phyloP scores from a whole-genome alignment of 2,113 vertebrate species.

The Neodontobutis hainanensis region DNA sequence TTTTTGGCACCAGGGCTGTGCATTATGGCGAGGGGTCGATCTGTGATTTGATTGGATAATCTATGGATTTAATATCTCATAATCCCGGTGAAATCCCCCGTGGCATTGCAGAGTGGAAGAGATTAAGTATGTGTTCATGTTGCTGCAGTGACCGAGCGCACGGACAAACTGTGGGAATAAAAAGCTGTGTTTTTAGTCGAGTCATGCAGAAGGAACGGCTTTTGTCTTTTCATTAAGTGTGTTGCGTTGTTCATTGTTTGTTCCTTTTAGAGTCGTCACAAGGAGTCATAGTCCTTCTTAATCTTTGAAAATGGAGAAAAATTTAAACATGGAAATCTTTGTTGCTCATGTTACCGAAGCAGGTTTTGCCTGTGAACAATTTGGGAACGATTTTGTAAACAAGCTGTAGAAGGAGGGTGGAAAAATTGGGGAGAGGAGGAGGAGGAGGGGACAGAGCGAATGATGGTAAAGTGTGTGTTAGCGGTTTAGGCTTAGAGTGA shows the following conservation, averaged over 20 bases:
- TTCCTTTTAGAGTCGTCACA: slow-evolving; percentile 32
- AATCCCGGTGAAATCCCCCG: slow-evolving; percentile 74
- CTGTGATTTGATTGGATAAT: slow-evolving; percentile 81
- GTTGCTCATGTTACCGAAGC: slow-evolving; percentile 45
- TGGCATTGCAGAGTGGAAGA: slow-evolving; percentile 57
- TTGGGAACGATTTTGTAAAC: slow-evolving; percentile 71
- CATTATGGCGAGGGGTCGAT: slow-evolving; percentile 50
- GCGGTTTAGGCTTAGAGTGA: slow-evolving; percentile 64
- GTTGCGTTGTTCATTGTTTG: neutral
- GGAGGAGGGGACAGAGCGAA: slow-evolving; percentile 51
- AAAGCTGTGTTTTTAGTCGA: slow-evolving; percentile 15
- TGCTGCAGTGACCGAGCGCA: slow-evolving; percentile 27
- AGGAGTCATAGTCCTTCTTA: neutral
- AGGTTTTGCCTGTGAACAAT: slow-evolving; percentile 56
- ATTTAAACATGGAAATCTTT: slow-evolving; percentile 48
- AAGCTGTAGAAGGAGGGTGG: slow-evolving; percentile 40
- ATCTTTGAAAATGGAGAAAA: slow-evolving; percentile 4
- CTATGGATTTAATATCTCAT: slow-evolving; percentile 81
- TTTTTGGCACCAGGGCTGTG: slow-evolving; percentile 34
- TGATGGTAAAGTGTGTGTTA: slow-evolving; percentile 69
- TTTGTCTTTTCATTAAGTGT: neutral
- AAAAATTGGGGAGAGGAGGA: neutral
- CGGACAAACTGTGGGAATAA: slow-evolving; percentile 13
- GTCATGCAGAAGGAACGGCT: neutral
- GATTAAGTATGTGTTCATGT: slow-evolving; percentile 60